phyloP scores from a whole-genome alignment of 2,113 vertebrate species.

The Caranx melampygus region DNA sequence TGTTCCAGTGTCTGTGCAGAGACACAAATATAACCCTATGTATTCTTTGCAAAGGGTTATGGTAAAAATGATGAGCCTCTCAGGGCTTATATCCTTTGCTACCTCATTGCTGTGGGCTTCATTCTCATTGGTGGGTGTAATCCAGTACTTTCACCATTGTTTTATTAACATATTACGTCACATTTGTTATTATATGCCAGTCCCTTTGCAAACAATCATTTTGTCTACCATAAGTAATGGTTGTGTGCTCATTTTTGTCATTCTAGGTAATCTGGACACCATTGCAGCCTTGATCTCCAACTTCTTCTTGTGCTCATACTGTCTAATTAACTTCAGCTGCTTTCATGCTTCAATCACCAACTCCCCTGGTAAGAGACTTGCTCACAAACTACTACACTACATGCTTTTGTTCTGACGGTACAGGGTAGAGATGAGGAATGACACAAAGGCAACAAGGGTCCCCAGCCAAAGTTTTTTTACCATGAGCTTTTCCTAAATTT shows the following conservation, averaged over 20 bases:
- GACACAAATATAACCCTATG: conserved; percentile 84
- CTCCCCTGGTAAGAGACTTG: conserved; percentile 77
- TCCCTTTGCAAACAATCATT: not conserved
- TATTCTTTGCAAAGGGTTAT: conserved; percentile 85
- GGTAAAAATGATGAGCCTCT: conserved; percentile 84
- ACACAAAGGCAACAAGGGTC: too few relatives aligned
- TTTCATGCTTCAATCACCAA: conserved; percentile 85
- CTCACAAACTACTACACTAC: not conserved
- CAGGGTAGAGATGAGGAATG: too few relatives aligned
- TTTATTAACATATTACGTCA: not conserved
- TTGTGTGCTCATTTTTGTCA: not conserved
- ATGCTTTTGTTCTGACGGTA: too few relatives aligned
- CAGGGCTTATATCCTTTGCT: conserved; percentile 81
- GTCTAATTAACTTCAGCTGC: conserved; percentile 87
- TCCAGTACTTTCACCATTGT: not conserved
- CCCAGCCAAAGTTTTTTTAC: too few relatives aligned
- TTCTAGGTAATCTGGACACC: conserved; percentile 79
- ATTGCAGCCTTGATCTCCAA: conserved; percentile 84
- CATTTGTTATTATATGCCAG: not conserved
- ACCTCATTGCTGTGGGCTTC: conserved; percentile 81
- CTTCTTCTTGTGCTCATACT: conserved; percentile 86
- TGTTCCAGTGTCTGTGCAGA: conserved; percentile 82
- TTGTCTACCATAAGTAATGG: not conserved
- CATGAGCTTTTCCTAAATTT: too few relatives aligned
- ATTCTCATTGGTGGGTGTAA: conserved; percentile 82